These are phyloP conservation scores for Poecile atricapillus DNA, from an alignment of 2,113 vertebrate species.

Conservation along the genomic window DNA sequence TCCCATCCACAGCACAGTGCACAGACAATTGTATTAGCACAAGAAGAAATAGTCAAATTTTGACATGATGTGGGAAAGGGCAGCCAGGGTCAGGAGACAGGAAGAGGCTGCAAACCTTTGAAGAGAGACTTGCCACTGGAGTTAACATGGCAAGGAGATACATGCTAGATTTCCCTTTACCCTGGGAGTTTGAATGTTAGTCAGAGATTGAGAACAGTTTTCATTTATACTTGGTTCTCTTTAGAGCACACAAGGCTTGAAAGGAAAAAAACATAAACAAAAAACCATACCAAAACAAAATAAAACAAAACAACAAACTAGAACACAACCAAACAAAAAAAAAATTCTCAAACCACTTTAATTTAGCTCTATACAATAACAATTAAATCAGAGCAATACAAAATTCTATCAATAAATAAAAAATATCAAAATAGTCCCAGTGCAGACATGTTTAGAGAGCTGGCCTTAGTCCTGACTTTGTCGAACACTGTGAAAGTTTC, in stretches of 20 bases:
- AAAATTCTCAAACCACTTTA: rapidly evolving
- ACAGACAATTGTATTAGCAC: not conserved
- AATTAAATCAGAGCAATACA: not conserved
- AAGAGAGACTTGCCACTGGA: not conserved
- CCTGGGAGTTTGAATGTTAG: not conserved
- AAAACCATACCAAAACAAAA: not conserved
- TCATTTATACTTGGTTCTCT: not conserved
- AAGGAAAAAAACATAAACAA: not conserved
- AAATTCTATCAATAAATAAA: not conserved
- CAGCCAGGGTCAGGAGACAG: not conserved
- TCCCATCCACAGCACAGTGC: not conserved
- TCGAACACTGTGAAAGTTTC: not conserved
- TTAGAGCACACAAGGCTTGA: not conserved
- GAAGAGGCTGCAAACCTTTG: not conserved
- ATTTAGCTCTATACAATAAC: not conserved
- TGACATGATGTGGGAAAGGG: not conserved
- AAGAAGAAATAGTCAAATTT: not conserved
- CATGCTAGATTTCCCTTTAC: rapidly evolving
- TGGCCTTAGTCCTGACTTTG: not conserved
- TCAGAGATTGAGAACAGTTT: not conserved
- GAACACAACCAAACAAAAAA: not conserved
- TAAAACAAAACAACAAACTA: not conserved
- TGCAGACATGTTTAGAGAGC: not conserved
- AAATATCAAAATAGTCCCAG: rapidly evolving
- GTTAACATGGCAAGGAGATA: not conserved